A percentile compares a stretch with the other conserved stretches of the same genome.
Evolutionary conservation across 2,113 vertebrate species (phyloP).

Genomic region (Lophius piscatorius): DNA sequence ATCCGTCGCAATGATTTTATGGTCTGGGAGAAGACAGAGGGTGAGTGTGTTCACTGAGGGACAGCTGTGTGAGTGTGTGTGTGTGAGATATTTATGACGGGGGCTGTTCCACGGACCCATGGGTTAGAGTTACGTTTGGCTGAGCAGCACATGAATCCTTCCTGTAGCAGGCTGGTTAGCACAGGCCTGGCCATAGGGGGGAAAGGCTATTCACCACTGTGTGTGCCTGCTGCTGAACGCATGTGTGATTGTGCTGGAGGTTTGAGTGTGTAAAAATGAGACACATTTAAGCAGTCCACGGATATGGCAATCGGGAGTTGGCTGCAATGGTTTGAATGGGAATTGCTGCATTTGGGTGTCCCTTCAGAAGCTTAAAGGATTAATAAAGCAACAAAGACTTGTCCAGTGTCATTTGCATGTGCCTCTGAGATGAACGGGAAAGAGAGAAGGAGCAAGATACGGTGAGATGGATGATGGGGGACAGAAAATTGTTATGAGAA

Average conservation of each 20-base stretch:
- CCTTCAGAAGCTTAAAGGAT: constrained; percentile 72
- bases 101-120: constrained; percentile 58
- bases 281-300: constrained; percentile 50
- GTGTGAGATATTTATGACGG: constrained; percentile 63
- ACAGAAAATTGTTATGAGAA: constrained; percentile 53
- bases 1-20: constrained; percentile 73
- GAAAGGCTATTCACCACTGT: constrained; percentile 27
- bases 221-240: background rate
- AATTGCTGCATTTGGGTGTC: constrained; percentile 61
- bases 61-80: constrained; percentile 36
- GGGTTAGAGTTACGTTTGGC: constrained; percentile 68
- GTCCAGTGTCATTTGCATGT: constrained; percentile 68
- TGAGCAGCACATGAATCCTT: constrained; percentile 67
- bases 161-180: constrained; percentile 59
- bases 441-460: constrained; percentile 30
- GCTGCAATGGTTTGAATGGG: constrained; percentile 66
- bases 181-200: constrained; percentile 47
- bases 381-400: constrained; percentile 70
- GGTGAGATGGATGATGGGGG: constrained; percentile 48
- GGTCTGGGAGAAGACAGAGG: constrained; percentile 58
- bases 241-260: background rate
- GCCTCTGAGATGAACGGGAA: constrained; percentile 54
- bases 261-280: constrained; percentile 26
- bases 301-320: constrained; percentile 57
- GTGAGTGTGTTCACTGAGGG: constrained; percentile 27